Evolutionary conservation across 2,113 vertebrate species (phyloP).

Genomic region (Mugil cephalus): DNA sequence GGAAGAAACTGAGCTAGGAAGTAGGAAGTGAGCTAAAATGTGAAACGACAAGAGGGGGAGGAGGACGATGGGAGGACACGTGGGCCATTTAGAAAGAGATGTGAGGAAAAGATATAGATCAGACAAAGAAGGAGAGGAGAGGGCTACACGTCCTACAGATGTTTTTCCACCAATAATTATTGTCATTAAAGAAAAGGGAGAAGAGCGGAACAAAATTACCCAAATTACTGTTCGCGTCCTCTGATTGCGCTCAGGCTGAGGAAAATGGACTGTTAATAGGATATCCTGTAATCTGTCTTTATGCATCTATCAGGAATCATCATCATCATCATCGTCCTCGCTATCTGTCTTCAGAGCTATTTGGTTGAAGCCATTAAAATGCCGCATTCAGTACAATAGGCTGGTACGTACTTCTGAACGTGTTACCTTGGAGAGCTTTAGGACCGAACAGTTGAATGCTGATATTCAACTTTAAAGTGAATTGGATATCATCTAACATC

Average conservation of each 20-base stretch:
- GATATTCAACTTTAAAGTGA: not conserved
- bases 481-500: not conserved
- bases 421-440: not conserved
- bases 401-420: constrained; percentile 4
- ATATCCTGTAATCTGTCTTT: constrained; percentile 43
- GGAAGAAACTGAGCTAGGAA: constrained; percentile 18
- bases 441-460: not conserved
- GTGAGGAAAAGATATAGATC: constrained; percentile 42
- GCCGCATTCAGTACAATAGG: constrained; percentile 3
- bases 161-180: constrained; percentile 73
- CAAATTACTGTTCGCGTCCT: constrained; percentile 58
- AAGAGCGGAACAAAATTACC: constrained; percentile 53
- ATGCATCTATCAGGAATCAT: constrained; percentile 33
- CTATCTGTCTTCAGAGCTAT: constrained; percentile 10
- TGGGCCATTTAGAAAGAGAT: constrained; percentile 29
- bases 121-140: constrained; percentile 34
- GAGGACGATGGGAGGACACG: constrained; percentile 9
- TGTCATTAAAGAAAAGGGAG: constrained; percentile 64
- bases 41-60: not conserved
- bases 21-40: not conserved
- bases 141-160: constrained; percentile 51
- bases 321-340: constrained; percentile 16
- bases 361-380: constrained; percentile 40
- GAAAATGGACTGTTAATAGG: constrained; percentile 47
- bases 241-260: constrained; percentile 33